A percentile compares a stretch with the other conserved stretches of the same genome.
Conservation (phyloP, 2,113 vertebrate genomes). For the Corythoichthys intestinalis region DNA sequence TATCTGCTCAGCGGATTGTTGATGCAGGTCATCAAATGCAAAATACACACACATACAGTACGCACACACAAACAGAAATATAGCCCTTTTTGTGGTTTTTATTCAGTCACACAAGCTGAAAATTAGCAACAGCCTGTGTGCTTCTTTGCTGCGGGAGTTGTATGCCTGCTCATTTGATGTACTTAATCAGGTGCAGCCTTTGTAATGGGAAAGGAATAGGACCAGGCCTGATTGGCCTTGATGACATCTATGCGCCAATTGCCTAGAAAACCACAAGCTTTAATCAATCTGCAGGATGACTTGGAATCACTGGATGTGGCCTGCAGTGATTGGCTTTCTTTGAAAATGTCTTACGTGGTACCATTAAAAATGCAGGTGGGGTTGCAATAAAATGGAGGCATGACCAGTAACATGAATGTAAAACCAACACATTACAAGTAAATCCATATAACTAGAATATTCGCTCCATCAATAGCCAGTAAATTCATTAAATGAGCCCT, state of each 20-base stretch:
- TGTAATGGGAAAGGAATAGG: constrained; percentile 73
- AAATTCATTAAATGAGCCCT: no score
- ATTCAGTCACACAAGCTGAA: constrained; percentile 67
- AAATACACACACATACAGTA: constrained; percentile 45
- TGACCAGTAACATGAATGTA: not conserved
- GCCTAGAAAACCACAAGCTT: constrained; percentile 70
- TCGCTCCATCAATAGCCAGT: no score
- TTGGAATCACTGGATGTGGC: constrained; percentile 45
- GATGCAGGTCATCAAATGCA: constrained; percentile 64
- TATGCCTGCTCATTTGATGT: constrained; percentile 66
- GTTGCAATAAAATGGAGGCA: constrained; percentile 30
- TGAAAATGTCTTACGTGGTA: constrained; percentile 21
- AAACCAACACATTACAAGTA: not conserved
- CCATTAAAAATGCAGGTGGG: constrained; percentile 44
- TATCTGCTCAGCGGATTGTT: constrained; percentile 56
- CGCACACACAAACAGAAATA: constrained; percentile 37
- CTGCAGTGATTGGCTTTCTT: constrained; percentile 46
- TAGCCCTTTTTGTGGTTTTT: constrained; percentile 55
- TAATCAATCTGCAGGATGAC: constrained; percentile 63
- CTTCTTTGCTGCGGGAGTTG: constrained; percentile 57
- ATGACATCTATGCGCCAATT: constrained; percentile 75
- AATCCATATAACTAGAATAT: not conserved
- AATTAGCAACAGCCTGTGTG: constrained; percentile 64
- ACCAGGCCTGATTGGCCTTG: constrained; percentile 71
- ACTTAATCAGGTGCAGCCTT: constrained; percentile 72